Percentiles rank a stretch among this genome's conserved stretches.
These are phyloP conservation scores for Nymphicus hollandicus DNA, from an alignment of 2,113 vertebrate genomes.

Conservation along the genomic window DNA sequence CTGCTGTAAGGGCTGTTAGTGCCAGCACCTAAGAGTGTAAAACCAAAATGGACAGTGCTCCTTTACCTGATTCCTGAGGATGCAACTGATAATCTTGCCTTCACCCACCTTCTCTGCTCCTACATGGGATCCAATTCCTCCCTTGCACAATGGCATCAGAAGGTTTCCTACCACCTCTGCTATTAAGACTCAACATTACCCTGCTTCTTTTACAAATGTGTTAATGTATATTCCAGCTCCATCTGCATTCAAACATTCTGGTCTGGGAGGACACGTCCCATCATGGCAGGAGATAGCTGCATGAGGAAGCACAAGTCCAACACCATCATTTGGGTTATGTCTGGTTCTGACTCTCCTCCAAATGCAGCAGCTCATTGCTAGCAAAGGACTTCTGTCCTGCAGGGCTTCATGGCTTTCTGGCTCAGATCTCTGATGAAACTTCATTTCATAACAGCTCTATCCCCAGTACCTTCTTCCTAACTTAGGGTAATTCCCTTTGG, in stretches of 20 bases:
- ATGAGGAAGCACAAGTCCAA: not conserved
- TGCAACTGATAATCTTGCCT: not conserved
- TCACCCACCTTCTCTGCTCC: not conserved
- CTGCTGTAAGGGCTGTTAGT: not conserved
- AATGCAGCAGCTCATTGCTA: not conserved
- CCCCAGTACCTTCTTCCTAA: not conserved
- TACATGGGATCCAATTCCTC: not conserved
- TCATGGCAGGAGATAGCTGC: not conserved
- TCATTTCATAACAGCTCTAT: not conserved
- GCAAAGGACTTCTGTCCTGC: not conserved
- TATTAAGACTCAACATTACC: fast-evolving
- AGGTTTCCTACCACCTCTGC: not conserved
- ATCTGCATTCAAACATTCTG: not conserved
- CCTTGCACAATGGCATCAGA: fast-evolving
- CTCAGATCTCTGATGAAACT: not conserved
- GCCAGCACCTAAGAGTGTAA: not conserved
- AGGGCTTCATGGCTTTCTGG: not conserved
- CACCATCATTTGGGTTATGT: not conserved
- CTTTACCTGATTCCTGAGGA: not conserved
- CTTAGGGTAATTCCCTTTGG: not conserved
- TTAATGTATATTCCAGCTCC: not conserved
- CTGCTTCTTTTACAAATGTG: not conserved
- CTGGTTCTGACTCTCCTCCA: not conserved
- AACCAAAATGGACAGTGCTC: not conserved
- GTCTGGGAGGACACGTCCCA: not conserved